Evolutionary conservation across 2,113 vertebrate genomes (phyloP).

Genomic region (Uropsilus gracilis): DNA sequence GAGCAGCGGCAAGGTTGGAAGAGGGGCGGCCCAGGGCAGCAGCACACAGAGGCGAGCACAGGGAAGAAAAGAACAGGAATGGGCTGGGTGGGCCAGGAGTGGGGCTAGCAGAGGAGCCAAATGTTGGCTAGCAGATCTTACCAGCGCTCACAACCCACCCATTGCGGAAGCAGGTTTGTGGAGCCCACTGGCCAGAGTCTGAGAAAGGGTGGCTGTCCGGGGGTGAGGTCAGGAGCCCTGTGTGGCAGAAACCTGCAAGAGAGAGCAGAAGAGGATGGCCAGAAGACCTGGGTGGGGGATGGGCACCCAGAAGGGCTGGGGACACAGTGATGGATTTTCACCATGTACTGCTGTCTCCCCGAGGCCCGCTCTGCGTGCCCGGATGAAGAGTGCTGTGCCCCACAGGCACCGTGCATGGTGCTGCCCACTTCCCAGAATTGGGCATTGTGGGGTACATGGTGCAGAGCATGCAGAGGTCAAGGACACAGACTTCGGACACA

Average conservation of each 20-base stretch:
- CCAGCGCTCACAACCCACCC: conserved; percentile 94
- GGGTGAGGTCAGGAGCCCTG: conserved; percentile 77
- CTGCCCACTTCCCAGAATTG: too few relatives aligned
- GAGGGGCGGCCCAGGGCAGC: conserved; percentile 69
- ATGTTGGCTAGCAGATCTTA: conserved; percentile 86
- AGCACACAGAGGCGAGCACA: conserved; percentile 71
- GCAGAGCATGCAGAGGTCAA: too few relatives aligned
- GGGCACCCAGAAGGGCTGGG: fast-evolving
- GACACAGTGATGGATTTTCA: neutral
- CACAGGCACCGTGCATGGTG: fast-evolving
- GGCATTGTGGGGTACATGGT: neutral
- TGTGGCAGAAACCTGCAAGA: conserved; percentile 83
- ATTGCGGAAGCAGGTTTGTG: conserved; percentile 91
- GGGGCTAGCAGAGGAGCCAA: conserved; percentile 72
- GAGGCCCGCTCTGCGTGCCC: neutral
- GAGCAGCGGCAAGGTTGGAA: conserved; percentile 85
- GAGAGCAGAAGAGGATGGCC: conserved; percentile 71
- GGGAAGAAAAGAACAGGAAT: conserved; percentile 87
- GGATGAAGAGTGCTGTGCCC: neutral
- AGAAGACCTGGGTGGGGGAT: neutral
- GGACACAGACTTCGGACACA: neutral
- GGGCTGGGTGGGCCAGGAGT: conserved; percentile 80
- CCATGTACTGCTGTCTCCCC: neutral
- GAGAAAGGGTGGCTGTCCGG: conserved; percentile 52
- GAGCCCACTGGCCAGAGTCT: conserved; percentile 79